Conservation (phyloP, 2,113 vertebrate species). For the Ictalurus punctatus region DNA sequence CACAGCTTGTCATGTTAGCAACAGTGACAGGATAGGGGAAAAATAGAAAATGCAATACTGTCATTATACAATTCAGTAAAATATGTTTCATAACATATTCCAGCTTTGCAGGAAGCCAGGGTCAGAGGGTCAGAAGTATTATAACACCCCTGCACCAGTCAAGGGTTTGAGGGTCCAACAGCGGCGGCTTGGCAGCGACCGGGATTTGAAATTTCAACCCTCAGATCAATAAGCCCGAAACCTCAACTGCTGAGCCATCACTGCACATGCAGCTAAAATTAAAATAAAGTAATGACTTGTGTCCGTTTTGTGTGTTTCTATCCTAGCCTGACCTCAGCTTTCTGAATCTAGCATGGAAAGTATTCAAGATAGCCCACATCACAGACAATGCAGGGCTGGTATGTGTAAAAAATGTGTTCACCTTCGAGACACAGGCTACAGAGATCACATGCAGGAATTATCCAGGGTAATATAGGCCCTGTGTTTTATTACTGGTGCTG, state of each 20-base stretch:
- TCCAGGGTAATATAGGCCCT: background rate
- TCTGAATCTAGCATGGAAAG: constrained; percentile 6
- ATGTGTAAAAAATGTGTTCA: background rate
- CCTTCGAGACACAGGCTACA: background rate
- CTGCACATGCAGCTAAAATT: constrained; percentile 11
- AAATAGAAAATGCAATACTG: background rate
- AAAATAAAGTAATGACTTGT: constrained; percentile 20
- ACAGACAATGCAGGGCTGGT: background rate
- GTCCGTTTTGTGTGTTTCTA: constrained; percentile 2
- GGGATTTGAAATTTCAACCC: background rate
- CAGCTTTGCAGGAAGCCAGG: background rate
- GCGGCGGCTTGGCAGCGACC: background rate
- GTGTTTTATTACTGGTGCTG: constrained; percentile 14
- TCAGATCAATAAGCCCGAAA: constrained; percentile 27
- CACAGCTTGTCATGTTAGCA: background rate
- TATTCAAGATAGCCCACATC: background rate
- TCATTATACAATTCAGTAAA: background rate
- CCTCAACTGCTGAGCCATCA: constrained; percentile 21
- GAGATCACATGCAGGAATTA: constrained; percentile 3
- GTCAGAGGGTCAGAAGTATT: background rate
- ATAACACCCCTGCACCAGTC: background rate
- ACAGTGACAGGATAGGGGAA: background rate
- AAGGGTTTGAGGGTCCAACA: background rate
- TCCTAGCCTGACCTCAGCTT: constrained; percentile 14
- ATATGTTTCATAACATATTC: background rate